Conservation (phyloP, 2,113 vertebrate genomes). For the Mobula hypostoma region DNA sequence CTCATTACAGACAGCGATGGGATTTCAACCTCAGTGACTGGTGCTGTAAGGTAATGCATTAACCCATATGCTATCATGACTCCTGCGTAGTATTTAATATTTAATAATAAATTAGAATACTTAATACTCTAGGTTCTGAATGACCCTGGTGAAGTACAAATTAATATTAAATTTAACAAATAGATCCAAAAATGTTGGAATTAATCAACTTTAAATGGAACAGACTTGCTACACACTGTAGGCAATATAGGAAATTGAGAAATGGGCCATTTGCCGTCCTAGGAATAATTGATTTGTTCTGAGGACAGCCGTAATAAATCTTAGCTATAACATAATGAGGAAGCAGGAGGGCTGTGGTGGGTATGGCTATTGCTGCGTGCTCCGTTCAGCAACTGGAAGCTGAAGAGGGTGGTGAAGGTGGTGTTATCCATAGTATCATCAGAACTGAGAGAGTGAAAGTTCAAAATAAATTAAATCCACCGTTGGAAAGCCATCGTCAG, state of each 20-base stretch:
- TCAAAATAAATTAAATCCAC: neutral
- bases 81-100: too few species aligned
- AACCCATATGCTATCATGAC: too few species aligned
- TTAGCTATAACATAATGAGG: neutral
- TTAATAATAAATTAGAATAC: neutral
- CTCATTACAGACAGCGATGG: too few species aligned
- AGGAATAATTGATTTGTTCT: neutral
- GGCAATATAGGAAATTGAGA: neutral
- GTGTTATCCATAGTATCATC: neutral
- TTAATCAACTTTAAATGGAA: neutral
- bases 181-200: neutral
- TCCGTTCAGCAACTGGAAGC: neutral
- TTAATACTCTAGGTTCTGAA: neutral
- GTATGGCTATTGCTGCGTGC: neutral
- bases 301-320: neutral
- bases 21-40: too few species aligned
- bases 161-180: neutral
- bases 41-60: too few species aligned
- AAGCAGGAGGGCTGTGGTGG: neutral
- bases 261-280: neutral
- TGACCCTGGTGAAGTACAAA: neutral
- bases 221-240: neutral
- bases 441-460: neutral
- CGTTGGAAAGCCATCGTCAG: neutral
- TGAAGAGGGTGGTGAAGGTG: neutral